A percentile compares a stretch with the other conserved stretches of the same genome.
Conservation (phyloP, 2,797 vertebrate species). For the Lepidocolaptes lacrymiger region DNA sequence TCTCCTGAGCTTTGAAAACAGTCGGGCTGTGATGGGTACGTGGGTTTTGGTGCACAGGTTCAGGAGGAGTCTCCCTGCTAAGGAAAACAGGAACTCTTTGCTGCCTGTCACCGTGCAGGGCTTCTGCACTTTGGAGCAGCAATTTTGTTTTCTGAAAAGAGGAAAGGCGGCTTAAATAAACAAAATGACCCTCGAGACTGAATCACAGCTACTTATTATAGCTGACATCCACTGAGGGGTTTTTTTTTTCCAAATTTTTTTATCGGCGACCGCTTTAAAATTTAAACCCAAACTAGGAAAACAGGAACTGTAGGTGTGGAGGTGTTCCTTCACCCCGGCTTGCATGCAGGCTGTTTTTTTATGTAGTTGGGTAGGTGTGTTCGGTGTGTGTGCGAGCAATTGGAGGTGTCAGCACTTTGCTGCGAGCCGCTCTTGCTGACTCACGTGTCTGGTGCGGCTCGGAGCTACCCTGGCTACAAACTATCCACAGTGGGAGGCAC, state of each 20-base stretch:
- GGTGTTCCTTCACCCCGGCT: slow-evolving; percentile 67
- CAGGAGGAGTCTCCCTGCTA: slow-evolving; percentile 49
- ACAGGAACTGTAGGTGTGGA: slow-evolving; percentile 73
- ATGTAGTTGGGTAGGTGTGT: slow-evolving; percentile 74
- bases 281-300: slow-evolving; percentile 66
- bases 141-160: slow-evolving; percentile 68
- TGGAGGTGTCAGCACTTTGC: slow-evolving; percentile 82
- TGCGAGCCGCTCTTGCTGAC: slow-evolving; percentile 79
- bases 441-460: slow-evolving; percentile 74
- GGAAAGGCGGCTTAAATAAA: slow-evolving; percentile 73
- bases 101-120: slow-evolving; percentile 37
- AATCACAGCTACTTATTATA: slow-evolving; percentile 62
- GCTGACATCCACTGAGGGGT: neutral
- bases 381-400: slow-evolving; percentile 69
- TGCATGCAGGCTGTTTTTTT: slow-evolving; percentile 75
- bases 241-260: neutral
- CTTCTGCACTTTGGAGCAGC: slow-evolving; percentile 64
- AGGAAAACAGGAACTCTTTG: slow-evolving; percentile 75
- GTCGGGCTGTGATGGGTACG: neutral
- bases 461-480: slow-evolving; percentile 67
- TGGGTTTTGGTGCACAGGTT: slow-evolving; percentile 40
- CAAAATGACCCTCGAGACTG: slow-evolving; percentile 67
- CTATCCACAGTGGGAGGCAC: slow-evolving; percentile 64
- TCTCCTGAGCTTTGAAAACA: neutral
- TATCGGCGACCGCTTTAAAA: slow-evolving; percentile 35